Conservation (phyloP, 2,797 vertebrate species). For the Protosalanx chinensis region DNA sequence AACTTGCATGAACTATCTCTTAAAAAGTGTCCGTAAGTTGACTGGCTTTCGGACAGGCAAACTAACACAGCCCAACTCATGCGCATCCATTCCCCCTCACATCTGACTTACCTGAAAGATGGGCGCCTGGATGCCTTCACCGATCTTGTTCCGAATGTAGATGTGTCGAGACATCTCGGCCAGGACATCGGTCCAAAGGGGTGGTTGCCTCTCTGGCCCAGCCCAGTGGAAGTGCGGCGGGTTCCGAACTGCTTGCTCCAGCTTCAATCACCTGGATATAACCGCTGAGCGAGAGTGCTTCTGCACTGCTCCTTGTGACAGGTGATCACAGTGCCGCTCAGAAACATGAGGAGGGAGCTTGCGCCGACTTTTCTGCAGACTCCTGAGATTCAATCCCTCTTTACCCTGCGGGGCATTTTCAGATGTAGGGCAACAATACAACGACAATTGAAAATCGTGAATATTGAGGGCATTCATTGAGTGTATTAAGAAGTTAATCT, state of each 20-base stretch:
- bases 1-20: too few species aligned
- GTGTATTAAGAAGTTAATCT: too few species aligned
- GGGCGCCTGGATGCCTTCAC: slow-evolving; percentile 82
- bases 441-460: too few species aligned
- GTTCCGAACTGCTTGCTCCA: slow-evolving; percentile 73
- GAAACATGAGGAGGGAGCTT: slow-evolving; percentile 29
- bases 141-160: slow-evolving; percentile 82
- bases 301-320: neutral
- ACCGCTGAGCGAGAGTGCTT: slow-evolving; percentile 18
- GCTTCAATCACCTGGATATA: slow-evolving; percentile 58
- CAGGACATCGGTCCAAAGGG: slow-evolving; percentile 79
- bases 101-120: slow-evolving; percentile 78
- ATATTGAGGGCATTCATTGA: too few species aligned
- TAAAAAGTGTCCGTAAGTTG: neutral
- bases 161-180: slow-evolving; percentile 86
- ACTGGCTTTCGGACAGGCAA: neutral
- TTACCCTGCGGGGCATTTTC: neutral
- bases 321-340: slow-evolving; percentile 30
- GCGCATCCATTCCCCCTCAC: neutral
- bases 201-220: slow-evolving; percentile 69
- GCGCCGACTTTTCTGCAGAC: neutral
- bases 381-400: slow-evolving; percentile 5
- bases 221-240: slow-evolving; percentile 72
- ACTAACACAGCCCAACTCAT: neutral
- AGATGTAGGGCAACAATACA: too few species aligned